Base-by-base conservation (phyloP, 2,888 invertebrate genomes). In the Sesia bembeciformis region DNA sequence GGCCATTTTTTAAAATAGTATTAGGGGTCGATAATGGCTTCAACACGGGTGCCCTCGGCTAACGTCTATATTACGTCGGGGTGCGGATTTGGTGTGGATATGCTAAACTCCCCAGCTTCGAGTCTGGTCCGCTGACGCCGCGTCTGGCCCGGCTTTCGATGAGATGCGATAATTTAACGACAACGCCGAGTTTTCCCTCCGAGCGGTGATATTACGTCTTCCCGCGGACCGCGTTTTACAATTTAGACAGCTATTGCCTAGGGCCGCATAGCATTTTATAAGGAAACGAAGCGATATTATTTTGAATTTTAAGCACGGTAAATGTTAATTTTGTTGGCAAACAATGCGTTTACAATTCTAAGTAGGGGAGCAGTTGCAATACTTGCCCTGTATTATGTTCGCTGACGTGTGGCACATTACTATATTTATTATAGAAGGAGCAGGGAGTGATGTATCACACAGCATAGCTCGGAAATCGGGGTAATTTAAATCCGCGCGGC, bases 11-110 rank as follows among this genome's bases (percentile, higher is more conserved):
- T 72, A 68, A 81, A 84, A 85, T 78, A 81, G 77, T 83, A 81
- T 79, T 79, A 84, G 79, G 85, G 81, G 80, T 84, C 81, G 76
- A 85, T 86, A 84, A 86, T 83, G 76, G 79, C 77, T 80, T 83
- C 81, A 80, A 73, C 76, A 78, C 74, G 72, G 77, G 72, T 68
- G 72, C 67, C 68, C 66, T 73, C 60, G 61, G 66, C 63, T 71
- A 76, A 80, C 72, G 78, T 76, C 77, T 82, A 70, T 74, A 78
- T 81, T 78, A 78, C 72, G 74, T 72, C 65, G 66, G 64, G 67
- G 68, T 63, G 65, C 62, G 73, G 76, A 83, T 81, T 80, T 78
- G 71, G 76, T 70, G 74, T 72, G 76, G 78, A 80, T 85, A 87
- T 87, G 87, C 83, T 82, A 87, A 87, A 75, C 73, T 71, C 63